Conservation (phyloP, 2,113 vertebrate species). For the Mormoops blainvillei region DNA sequence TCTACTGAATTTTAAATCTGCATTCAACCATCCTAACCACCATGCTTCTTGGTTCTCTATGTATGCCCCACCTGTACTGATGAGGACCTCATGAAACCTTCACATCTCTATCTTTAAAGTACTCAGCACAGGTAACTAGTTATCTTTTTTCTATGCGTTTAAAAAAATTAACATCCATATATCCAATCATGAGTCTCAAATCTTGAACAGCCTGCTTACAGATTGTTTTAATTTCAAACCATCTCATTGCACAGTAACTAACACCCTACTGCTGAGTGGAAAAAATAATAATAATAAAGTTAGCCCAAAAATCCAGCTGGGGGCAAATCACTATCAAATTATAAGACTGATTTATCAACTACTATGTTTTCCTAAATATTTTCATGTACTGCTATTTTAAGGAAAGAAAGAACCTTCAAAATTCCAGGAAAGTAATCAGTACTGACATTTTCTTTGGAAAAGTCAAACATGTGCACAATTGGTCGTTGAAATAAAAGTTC, state of each 20-base stretch:
- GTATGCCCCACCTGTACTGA: neutral
- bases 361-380: neutral
- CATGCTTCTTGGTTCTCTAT: neutral
- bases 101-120: neutral
- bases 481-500: slow-evolving; percentile 31
- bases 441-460: neutral
- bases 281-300: neutral
- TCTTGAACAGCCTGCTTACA: neutral
- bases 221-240: neutral
- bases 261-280: neutral
- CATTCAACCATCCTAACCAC: neutral
- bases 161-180: neutral
- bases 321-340: neutral
- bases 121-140: neutral
- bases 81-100: neutral
- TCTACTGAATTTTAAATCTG: neutral
- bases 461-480: slow-evolving; percentile 5
- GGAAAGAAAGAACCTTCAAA: neutral
- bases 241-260: neutral
- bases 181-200: neutral
- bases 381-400: neutral
- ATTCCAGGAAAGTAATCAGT: neutral
- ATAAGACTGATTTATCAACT: neutral
- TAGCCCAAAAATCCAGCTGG: neutral
- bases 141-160: neutral